Conservation (phyloP, 2,888 invertebrate species). For the Panorpa germanica region DNA sequence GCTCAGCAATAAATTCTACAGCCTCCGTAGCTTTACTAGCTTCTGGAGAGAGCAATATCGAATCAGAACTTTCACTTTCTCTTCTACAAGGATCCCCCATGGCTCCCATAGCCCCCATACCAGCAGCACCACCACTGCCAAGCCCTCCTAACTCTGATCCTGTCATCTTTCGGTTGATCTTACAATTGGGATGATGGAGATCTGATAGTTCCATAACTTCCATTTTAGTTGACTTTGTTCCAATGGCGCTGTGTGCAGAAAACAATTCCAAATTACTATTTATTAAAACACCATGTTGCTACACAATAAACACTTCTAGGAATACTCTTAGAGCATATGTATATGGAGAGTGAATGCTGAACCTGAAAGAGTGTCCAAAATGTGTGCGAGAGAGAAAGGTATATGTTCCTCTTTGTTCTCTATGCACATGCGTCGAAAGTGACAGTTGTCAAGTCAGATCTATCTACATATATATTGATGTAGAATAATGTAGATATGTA, state of each 20-base stretch:
- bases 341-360: too few relatives aligned
- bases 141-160: constrained; percentile 29
- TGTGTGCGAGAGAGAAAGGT: too few relatives aligned
- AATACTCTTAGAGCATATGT: too few relatives aligned
- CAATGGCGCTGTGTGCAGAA: constrained; percentile 35
- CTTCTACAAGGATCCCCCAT: constrained; percentile 52
- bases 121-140: constrained; percentile 31
- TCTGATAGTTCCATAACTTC: constrained; percentile 88
- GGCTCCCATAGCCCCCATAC: constrained; percentile 36
- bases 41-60: constrained; percentile 76
- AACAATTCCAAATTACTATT: constrained; percentile 3
- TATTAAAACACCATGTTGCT: too few relatives aligned
- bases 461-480: too few relatives aligned
- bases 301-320: too few relatives aligned
- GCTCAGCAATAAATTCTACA: constrained; percentile 95
- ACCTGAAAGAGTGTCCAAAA: too few relatives aligned
- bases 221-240: constrained; percentile 64
- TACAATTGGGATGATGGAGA: constrained; percentile 90
- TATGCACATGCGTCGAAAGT: too few relatives aligned
- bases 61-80: constrained; percentile 83
- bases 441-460: too few relatives aligned
- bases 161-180: constrained; percentile 69
- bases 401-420: too few relatives aligned
- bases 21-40: constrained; percentile 93
- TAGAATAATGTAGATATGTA: too few relatives aligned